Evolutionary conservation across 2,888 invertebrate genomes (phyloP), one percentile per base, ranked within the genome.

Genomic region (Drepana falcataria): DNA sequence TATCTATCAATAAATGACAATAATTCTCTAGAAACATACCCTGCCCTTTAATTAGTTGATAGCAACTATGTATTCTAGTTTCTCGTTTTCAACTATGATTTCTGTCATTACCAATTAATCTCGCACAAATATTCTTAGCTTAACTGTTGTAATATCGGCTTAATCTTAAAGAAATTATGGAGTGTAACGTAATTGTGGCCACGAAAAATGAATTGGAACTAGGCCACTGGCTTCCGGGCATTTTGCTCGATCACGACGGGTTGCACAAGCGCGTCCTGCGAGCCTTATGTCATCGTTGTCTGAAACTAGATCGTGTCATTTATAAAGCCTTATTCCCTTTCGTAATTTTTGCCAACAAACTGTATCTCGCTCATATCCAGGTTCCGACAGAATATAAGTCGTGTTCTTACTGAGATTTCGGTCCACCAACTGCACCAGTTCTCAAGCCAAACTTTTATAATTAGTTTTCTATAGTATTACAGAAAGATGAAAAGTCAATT

Each of bases 211-310:
- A 73, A 67, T 75, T 79, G 72, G 68, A 84, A 82, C 74, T 80
- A 64, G 80, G 79, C 65, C 79, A 77, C 65, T 79, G 57, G 83
- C 86, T 88, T 86, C 87, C 87, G 87, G 87, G 83, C 87, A 84
- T 82, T 83, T 71, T 71, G 75, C 69, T 76, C 69, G 74, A 80
- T 87, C 87, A 85, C 86, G 88, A 86, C 44, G 44, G 9, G 44
- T 44, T 6, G 44, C 44, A 9, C 44, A 44, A 44, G 44, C 44
- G 44, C 44, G 71, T 77, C 78, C 75, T 70, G 69, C 63, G 64
- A 60, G 66, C 66, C 68, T 79, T 79, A 79, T 79, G 74, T 78
- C 77, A 79, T 75, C 73, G 72, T 61, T 73, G 73, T 73, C 69
- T 69, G 68, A 73, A 73, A 67, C 73, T 71, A 55, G 71, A 74